Conservation (phyloP, 2,888 invertebrate genomes). For the Ormia ochracea region DNA sequence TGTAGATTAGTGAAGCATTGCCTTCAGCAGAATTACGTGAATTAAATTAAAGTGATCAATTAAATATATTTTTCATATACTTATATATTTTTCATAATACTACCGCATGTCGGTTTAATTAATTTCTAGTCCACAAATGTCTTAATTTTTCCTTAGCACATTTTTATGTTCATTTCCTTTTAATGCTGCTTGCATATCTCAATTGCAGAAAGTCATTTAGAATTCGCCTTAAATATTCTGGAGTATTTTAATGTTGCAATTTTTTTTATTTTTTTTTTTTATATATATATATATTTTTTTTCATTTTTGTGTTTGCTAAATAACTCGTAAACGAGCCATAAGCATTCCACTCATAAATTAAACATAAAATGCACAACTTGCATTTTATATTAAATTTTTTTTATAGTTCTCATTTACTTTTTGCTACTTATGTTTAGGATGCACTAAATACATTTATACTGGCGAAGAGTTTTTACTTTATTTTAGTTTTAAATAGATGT, state of each 20-base stretch:
- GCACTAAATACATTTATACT: constrained; percentile 37
- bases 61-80: no score
- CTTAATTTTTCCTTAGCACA: no score
- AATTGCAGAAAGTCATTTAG: constrained; percentile 25
- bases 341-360: constrained; percentile 60
- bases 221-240: constrained; percentile 22
- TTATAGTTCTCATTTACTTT: not conserved
- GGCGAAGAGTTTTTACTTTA: not conserved
- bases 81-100: no score
- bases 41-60: no score
- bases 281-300: no score
- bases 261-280: not conserved
- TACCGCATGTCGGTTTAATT: no score
- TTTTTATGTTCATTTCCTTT: no score
- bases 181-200: not conserved
- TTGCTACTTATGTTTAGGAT: constrained; percentile 43
- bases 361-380: constrained; percentile 60
- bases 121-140: no score
- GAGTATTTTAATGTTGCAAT: constrained; percentile 11
- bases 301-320: no score
- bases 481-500: constrained; percentile 13
- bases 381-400: constrained; percentile 46
- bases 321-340: constrained; percentile 52
- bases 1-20: no score
- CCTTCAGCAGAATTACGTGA: no score